These are phyloP conservation scores for Nephrocerus scutellatus DNA, from an alignment of 2,888 invertebrate species.

Conservation along the genomic window DNA sequence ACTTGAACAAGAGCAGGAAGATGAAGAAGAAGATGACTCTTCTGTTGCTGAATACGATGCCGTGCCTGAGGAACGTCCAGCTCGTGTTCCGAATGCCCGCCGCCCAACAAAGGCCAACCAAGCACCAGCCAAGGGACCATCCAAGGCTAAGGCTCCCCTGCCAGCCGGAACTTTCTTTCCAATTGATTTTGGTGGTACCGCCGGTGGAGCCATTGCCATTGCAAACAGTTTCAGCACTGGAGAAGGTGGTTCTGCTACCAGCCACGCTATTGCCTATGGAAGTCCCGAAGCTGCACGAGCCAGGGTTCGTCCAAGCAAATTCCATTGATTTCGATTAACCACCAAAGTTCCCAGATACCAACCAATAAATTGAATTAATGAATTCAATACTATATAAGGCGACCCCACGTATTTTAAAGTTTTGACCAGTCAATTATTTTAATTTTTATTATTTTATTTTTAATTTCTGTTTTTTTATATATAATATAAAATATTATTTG, in stretches of 20 bases:
- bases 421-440: no score
- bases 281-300: slow-evolving; percentile 39
- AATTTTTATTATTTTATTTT: no score
- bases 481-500: slow-evolving; percentile 16
- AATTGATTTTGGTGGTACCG: slow-evolving; percentile 44
- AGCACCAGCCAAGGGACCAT: slow-evolving; percentile 23
- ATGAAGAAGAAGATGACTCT: slow-evolving; percentile 29
- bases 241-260: slow-evolving; percentile 46
- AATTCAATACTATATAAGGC: slow-evolving; percentile 6
- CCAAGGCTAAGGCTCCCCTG: slow-evolving; percentile 31
- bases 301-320: slow-evolving; percentile 36
- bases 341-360: no score
- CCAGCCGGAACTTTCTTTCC: slow-evolving; percentile 47
- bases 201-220: slow-evolving; percentile 46
- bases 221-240: slow-evolving; percentile 48
- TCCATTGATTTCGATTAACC: slow-evolving; percentile 29
- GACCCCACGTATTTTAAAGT: no score
- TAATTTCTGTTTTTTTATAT: slow-evolving; percentile 13
- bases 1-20: slow-evolving; percentile 38
- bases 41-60: slow-evolving; percentile 32
- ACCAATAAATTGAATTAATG: slow-evolving; percentile 14
- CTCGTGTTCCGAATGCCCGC: slow-evolving; percentile 36
- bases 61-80: slow-evolving; percentile 31
- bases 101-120: slow-evolving; percentile 33
- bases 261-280: slow-evolving; percentile 47